Conservation (phyloP, 2,888 invertebrate species). For the Drosophila infuscata region DNA sequence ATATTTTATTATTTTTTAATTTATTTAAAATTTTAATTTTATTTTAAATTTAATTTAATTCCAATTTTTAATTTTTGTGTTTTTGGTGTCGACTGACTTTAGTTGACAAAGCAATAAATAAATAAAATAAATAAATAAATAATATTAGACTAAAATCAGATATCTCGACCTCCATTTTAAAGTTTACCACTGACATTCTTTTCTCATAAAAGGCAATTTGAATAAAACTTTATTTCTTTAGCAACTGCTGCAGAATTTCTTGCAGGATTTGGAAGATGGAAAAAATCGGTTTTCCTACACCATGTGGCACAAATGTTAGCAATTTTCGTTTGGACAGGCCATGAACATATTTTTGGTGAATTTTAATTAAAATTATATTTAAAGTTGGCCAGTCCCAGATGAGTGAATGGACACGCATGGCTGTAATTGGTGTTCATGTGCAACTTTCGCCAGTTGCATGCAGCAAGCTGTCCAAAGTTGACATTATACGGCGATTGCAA, state of each 20-base stretch:
- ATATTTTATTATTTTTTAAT: too few relatives aligned
- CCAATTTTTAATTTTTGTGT: too few relatives aligned
- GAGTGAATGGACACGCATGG: constrained; percentile 60
- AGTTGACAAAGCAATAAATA: too few relatives aligned
- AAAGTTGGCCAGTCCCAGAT: constrained; percentile 36
- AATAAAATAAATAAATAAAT: too few relatives aligned
- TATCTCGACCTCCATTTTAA: background rate
- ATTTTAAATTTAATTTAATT: too few relatives aligned
- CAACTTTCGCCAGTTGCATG: constrained; percentile 29
- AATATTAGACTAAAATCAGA: background rate
- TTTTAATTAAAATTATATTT: constrained; percentile 67
- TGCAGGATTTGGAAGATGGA: background rate
- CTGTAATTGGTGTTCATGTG: constrained; percentile 59
- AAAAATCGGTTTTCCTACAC: constrained; percentile 42
- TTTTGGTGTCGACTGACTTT: too few relatives aligned
- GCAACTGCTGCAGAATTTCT: constrained; percentile 17
- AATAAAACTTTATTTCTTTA: constrained; percentile 8
- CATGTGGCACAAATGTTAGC: constrained; percentile 52
- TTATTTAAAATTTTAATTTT: too few relatives aligned
- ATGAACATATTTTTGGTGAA: constrained; percentile 39
- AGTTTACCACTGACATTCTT: background rate
- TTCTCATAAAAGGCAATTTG: background rate
- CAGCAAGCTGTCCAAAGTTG: constrained; percentile 60
- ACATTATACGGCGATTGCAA: constrained; percentile 47
- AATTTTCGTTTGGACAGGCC: constrained; percentile 18